Conservation (phyloP, 2,888 invertebrate genomes). For the Aromia moschata region DNA sequence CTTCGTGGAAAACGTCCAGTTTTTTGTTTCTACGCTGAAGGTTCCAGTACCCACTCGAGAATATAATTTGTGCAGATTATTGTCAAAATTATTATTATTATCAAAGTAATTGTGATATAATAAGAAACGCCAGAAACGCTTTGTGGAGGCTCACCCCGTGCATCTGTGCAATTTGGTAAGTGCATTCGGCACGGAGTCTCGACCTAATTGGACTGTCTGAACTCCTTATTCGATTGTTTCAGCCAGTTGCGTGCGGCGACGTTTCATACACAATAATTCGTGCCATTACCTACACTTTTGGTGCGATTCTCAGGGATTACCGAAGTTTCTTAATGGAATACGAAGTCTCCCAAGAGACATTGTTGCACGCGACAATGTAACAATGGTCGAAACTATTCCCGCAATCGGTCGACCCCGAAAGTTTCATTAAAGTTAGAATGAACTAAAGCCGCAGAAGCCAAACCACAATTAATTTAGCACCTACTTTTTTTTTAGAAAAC, state of each 20-base stretch:
- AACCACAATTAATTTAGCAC: conserved; percentile 14
- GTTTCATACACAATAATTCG: conserved; percentile 12
- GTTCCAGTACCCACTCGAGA: too few relatives aligned
- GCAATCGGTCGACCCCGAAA: conserved; percentile 9
- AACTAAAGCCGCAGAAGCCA: conserved; percentile 2
- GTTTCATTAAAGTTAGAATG: conserved; percentile 7
- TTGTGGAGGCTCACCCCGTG: too few relatives aligned
- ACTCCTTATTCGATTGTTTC: conserved; percentile 6
- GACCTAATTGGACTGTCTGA: background rate
- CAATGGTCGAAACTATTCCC: conserved; percentile 17
- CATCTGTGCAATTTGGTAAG: too few relatives aligned
- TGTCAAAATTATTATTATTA: too few relatives aligned
- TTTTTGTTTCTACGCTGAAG: too few relatives aligned
- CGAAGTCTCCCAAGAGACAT: conserved; percentile 13
- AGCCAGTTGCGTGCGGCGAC: conserved; percentile 8
- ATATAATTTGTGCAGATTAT: too few relatives aligned
- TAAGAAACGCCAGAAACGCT: too few relatives aligned
- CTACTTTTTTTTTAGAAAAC: background rate
- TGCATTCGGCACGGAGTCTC: too few relatives aligned
- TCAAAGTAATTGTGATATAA: too few relatives aligned
- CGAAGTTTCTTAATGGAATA: conserved; percentile 16
- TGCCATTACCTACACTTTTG: conserved; percentile 12
- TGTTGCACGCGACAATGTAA: conserved; percentile 10
- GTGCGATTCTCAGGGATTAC: conserved; percentile 8
- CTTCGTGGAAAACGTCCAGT: too few relatives aligned